A percentile compares a stretch with the other conserved stretches of the same genome.
These are phyloP conservation scores for Athene cunicularia DNA, from an alignment of 2,113 vertebrate species.

Conservation along the genomic window DNA sequence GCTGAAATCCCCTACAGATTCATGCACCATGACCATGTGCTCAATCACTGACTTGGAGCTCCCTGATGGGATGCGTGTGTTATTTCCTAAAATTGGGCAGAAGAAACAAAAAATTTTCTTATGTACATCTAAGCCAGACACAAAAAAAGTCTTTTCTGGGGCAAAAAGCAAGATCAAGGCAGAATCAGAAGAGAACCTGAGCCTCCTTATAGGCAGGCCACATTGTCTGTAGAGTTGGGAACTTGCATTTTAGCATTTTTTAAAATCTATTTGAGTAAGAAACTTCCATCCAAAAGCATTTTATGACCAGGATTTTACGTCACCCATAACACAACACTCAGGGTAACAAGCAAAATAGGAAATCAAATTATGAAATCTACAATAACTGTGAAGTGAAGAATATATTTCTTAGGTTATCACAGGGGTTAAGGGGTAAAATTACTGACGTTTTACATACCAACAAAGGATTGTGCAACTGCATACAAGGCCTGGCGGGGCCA, in stretches of 20 bases:
- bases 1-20: slow-evolving; percentile 86
- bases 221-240: background rate
- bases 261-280: background rate
- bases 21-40: slow-evolving; percentile 89
- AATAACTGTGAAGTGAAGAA: background rate
- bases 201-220: background rate
- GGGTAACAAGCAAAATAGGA: background rate
- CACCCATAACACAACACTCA: background rate
- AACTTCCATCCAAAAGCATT: background rate
- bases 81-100: slow-evolving; percentile 74
- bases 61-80: slow-evolving; percentile 77
- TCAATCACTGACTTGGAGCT: slow-evolving; percentile 74
- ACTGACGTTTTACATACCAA: slow-evolving; percentile 78
- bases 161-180: background rate
- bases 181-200: background rate
- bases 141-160: background rate
- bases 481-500: slow-evolving; percentile 92
- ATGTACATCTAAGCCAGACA: background rate
- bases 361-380: background rate
- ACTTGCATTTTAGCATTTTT: background rate
- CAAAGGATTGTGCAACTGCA: slow-evolving; percentile 89
- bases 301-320: background rate
- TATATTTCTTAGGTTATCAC: background rate
- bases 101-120: background rate
- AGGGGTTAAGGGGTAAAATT: background rate